Evolutionary conservation across 1,140 invertebrate species (phyloP).

Genomic region (Acromyrmex echinatior): DNA sequence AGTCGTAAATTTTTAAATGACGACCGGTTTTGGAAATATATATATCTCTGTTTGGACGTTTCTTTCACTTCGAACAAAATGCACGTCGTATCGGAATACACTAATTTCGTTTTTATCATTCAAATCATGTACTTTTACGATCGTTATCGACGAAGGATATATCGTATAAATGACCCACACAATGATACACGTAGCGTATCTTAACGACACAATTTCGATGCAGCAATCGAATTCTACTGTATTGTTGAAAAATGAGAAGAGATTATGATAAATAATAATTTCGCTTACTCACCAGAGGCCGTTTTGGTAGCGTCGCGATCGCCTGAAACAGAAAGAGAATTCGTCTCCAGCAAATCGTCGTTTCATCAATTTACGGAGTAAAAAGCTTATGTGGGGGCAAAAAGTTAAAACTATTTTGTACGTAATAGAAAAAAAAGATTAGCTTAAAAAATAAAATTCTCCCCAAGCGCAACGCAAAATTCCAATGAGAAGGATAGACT

Average conservation of each 20-base stretch:
- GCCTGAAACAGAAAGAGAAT: conserved; percentile 68
- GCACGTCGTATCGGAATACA: neutral
- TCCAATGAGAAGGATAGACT: conserved; percentile 30
- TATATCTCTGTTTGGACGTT: conserved; percentile 16
- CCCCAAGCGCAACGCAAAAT: conserved; percentile 25
- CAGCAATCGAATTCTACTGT: neutral
- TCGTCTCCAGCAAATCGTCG: neutral
- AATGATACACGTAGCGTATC: neutral
- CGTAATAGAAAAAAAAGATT: conserved; percentile 36
- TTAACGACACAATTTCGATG: neutral
- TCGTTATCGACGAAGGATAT: neutral
- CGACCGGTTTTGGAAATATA: conserved; percentile 40
- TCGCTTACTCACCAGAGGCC: conserved; percentile 62
- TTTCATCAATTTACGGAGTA: neutral
- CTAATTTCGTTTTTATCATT: conserved; percentile 23
- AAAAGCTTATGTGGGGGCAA: too few relatives aligned
- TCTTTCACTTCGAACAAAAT: neutral
- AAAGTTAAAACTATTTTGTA: conserved; percentile 12
- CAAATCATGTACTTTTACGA: neutral
- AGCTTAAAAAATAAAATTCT: conserved; percentile 41
- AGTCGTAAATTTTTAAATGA: conserved; percentile 41
- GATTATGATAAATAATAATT: neutral
- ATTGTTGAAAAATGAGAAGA: neutral
- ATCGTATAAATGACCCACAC: neutral
- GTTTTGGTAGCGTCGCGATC: conserved; percentile 52